phyloP scores from a whole-genome alignment of 2,888 invertebrate genomes.

The Escarpia spicata region DNA sequence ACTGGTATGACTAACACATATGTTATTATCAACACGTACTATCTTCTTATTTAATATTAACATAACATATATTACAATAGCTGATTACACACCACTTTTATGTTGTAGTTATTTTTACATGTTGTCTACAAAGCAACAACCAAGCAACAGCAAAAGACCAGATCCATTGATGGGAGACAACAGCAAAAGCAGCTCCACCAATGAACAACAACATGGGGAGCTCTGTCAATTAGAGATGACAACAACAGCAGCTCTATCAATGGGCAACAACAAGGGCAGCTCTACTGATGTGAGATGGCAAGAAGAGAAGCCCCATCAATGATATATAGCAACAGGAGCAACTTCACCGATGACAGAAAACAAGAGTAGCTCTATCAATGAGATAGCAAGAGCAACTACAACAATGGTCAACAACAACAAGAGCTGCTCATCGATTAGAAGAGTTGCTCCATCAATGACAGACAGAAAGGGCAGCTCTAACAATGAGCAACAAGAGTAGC shows the following conservation, averaged over 20 bases:
- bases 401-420: background rate
- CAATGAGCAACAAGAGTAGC: background rate
- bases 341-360: background rate
- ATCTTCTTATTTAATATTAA: too few species aligned
- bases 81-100: too few species aligned
- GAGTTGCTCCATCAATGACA: background rate
- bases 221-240: too few species aligned
- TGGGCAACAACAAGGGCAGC: background rate
- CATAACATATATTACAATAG: too few species aligned
- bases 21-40: too few species aligned
- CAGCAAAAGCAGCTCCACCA: too few species aligned
- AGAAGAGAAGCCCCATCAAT: background rate
- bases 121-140: background rate
- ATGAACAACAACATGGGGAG: too few species aligned
- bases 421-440: background rate
- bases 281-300: background rate
- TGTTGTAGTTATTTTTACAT: too few species aligned
- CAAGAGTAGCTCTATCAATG: background rate
- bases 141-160: background rate
- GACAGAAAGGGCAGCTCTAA: background rate
- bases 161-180: too few species aligned
- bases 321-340: background rate
- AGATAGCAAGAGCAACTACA: background rate
- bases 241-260: background rate
- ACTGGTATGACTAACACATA: too few species aligned